Evolutionary conservation across 2,888 invertebrate species (phyloP).

Genomic region (Rotaria sp.): DNA sequence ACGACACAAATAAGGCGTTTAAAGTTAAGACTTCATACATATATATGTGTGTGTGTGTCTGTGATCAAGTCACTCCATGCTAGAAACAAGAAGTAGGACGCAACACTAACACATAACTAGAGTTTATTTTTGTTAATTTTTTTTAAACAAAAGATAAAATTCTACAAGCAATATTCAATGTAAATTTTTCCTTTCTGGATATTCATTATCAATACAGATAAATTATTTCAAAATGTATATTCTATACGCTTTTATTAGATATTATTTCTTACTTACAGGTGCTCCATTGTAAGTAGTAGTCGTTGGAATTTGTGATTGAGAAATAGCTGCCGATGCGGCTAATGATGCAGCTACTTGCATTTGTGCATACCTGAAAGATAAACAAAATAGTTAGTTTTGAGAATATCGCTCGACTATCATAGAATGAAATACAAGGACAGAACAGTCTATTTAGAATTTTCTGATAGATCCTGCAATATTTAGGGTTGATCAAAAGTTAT

Average conservation of each 20-base stretch:
- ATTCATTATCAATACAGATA: too few species aligned
- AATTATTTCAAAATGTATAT: too few species aligned
- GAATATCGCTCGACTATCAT: too few species aligned
- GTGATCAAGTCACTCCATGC: not conserved
- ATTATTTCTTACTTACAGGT: not conserved
- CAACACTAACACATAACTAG: not conserved
- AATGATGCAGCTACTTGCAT: not conserved
- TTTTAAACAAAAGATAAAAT: not conserved
- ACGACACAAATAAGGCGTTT: not conserved
- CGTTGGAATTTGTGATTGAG: not conserved
- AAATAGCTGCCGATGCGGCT: not conserved
- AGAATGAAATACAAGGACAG: too few species aligned
- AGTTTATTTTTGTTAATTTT: too few species aligned
- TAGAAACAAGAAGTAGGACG: conserved; percentile 14
- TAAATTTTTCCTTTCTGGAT: too few species aligned
- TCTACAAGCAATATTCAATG: not conserved
- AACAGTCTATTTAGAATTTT: too few species aligned
- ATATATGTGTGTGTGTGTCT: not conserved
- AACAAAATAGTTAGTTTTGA: not conserved
- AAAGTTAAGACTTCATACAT: not conserved
- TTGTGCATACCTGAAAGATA: not conserved
- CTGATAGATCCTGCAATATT: too few species aligned
- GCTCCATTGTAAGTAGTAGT: not conserved
- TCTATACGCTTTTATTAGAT: not conserved
- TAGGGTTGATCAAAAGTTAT: too few species aligned